Percentiles rank a stretch among this genome's conserved stretches.
phyloP scores from a whole-genome alignment of 2,797 vertebrate species.

The Poecilia gillii region DNA sequence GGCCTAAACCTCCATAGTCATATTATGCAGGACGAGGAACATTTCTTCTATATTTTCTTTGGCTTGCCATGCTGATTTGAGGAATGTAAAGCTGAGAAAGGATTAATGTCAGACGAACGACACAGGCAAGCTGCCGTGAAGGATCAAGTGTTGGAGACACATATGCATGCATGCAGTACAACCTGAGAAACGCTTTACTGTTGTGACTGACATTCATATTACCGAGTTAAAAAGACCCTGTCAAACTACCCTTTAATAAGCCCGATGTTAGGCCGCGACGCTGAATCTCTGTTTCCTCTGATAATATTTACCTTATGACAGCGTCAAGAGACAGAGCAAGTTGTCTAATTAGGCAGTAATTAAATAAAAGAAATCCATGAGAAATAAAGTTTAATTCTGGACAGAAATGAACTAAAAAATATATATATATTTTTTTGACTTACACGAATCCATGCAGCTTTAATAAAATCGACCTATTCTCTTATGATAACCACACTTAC shows the following conservation, averaged over 20 bases:
- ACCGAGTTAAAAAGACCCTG: background rate
- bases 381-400: background rate
- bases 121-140: constrained; percentile 38
- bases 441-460: background rate
- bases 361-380: background rate
- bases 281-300: background rate
- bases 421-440: background rate
- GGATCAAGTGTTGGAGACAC: constrained; percentile 30
- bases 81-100: constrained; percentile 35
- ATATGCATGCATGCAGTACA: constrained; percentile 12
- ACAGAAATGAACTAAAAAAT: background rate
- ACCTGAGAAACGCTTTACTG: background rate
- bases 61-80: constrained; percentile 36
- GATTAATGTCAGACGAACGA: constrained; percentile 46
- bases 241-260: background rate
- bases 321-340: background rate
- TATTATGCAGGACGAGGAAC: constrained; percentile 21
- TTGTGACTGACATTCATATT: constrained; percentile 5
- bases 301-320: background rate
- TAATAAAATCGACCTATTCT: background rate
- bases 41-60: constrained; percentile 23
- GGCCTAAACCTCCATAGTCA: constrained; percentile 22
- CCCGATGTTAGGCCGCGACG: background rate
- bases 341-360: background rate
- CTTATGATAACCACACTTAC: background rate